Percentiles rank a stretch among this genome's conserved stretches.
These are phyloP conservation scores for Rhegmatorhina hoffmannsi DNA, from an alignment of 2,113 vertebrate genomes.

Conservation along the genomic window DNA sequence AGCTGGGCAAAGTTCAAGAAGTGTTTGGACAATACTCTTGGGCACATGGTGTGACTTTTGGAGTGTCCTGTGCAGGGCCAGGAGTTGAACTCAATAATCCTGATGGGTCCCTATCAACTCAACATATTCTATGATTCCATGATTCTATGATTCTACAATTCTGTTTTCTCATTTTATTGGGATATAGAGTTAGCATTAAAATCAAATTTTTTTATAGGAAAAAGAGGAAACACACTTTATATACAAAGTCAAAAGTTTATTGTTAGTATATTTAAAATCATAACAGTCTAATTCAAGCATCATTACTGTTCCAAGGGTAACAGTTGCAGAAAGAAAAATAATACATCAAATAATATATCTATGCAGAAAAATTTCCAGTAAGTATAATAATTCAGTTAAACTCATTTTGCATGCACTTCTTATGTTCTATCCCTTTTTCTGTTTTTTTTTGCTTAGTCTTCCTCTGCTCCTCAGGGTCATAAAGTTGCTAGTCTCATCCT, in stretches of 20 bases:
- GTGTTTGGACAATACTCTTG: fast-evolving
- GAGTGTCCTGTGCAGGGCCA: too few relatives aligned
- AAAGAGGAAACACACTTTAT: neutral
- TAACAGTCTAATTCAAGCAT: neutral
- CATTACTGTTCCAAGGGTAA: neutral
- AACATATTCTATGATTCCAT: neutral
- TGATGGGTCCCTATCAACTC: too few relatives aligned
- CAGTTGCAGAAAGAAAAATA: neutral
- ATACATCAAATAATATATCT: too few relatives aligned
- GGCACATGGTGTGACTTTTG: neutral
- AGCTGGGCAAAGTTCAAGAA: neutral
- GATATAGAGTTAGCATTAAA: neutral
- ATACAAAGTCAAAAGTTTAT: neutral
- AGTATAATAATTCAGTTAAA: neutral
- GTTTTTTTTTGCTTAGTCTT: neutral
- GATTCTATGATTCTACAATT: neutral
- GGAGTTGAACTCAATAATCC: neutral
- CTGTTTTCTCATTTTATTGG: neutral
- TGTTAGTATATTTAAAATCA: neutral
- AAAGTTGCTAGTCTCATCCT: neutral
- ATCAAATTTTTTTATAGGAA: neutral
- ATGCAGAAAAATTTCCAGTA: neutral
- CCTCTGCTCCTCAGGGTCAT: neutral
- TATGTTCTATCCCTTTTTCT: neutral
- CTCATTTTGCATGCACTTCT: neutral